phyloP scores from a whole-genome alignment of 2,797 vertebrate species.

The Lates japonicus region DNA sequence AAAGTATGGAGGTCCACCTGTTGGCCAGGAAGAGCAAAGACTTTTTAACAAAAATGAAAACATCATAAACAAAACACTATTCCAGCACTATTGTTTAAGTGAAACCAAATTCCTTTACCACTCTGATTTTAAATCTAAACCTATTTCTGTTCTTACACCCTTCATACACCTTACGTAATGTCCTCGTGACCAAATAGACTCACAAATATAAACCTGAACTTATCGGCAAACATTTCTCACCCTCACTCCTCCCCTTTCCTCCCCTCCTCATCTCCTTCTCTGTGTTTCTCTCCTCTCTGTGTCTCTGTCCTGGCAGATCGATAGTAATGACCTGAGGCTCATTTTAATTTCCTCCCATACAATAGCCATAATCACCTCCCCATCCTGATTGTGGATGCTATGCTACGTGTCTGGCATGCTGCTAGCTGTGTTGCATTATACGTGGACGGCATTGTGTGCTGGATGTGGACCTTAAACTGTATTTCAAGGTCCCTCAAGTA shows the following conservation, averaged over 20 bases:
- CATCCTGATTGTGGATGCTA: conserved; percentile 65
- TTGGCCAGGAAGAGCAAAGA: neutral
- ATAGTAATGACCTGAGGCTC: conserved; percentile 80
- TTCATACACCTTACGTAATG: neutral
- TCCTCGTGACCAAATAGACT: neutral
- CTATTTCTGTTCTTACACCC: neutral
- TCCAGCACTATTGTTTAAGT: no score
- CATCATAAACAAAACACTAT: neutral
- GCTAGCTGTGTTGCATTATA: conserved; percentile 37
- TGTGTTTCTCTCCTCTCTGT: conserved; percentile 23
- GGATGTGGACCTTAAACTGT: neutral
- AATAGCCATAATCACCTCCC: conserved; percentile 75
- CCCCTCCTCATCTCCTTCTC: conserved; percentile 20
- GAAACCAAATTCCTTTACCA: neutral
- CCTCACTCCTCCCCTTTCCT: conserved; percentile 29
- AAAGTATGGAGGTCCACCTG: conserved; percentile 87
- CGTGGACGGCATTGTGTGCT: conserved; percentile 6
- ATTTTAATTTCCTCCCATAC: conserved; percentile 79
- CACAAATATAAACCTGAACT: conserved; percentile 20
- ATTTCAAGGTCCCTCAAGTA: conserved; percentile 40
- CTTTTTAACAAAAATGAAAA: neutral
- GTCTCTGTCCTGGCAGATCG: conserved; percentile 68
- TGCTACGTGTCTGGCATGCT: conserved; percentile 65
- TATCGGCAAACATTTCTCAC: conserved; percentile 42
- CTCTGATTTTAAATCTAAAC: neutral